Evolutionary conservation across 1,140 invertebrate species (phyloP), one percentile per base, ranked within the genome.

Genomic region (Cydia pomonella): DNA sequence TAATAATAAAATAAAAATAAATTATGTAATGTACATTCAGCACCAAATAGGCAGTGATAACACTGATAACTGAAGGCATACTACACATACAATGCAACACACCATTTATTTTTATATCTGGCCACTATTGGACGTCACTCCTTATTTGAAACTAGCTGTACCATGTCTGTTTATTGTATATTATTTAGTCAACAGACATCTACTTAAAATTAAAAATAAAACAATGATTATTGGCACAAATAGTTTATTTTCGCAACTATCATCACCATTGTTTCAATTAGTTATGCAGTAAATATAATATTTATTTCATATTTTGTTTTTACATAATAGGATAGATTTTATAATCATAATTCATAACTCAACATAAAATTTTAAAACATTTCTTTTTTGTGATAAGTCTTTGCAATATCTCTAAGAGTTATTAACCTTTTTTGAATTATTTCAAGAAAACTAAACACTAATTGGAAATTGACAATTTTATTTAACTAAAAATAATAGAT

Each of bases 241-340:
- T 90, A 87, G 79, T 90, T 89, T 87, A 86, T 86, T 87, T 86
- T 81, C 78, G 78, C 82, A 83, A 80, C 81, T 87, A 89, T 85
- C 78, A 73, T 78, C 71, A 77, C 80, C 66, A 44, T 77, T 38
- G 59, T 21, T 76, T 76, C 23, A 73, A 76, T 75, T 47, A 76
- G 74, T 75, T 77, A 75, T 76, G 75, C 75, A 73, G 59, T 73
- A 75, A 69, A 29, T 63, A 76, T 50, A 72, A 66, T 50, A 27
- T 72, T 50, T 64, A 73, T 76, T 73, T 50, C 50, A 72, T 76
- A 76, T 73, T 76, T 73, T 25, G 47, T 16, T 53, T 73, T 53
- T 50, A 73, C 72, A 50, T 73, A 27, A 72, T 73, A 72, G 53
- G 53, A 59, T 23, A 59, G 9, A 18, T 59, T 59, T 59, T 59